Evolutionary conservation across 2,797 vertebrate genomes (phyloP).

Genomic region (Potorous gilbertii): DNA sequence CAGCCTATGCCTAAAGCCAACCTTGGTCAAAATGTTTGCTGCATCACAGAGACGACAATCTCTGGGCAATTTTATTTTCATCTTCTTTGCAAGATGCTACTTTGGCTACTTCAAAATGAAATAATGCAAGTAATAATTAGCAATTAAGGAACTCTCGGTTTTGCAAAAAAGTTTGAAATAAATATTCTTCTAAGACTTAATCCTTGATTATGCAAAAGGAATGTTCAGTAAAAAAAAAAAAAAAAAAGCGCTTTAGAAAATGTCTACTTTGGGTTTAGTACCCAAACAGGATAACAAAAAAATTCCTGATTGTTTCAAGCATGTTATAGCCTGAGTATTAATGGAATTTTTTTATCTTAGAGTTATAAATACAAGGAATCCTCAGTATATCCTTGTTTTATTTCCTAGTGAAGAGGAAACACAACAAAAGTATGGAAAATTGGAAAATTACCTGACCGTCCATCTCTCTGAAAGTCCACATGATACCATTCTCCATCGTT

Average conservation of each 20-base stretch:
- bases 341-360: slow-evolving; percentile 25
- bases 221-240: slow-evolving; percentile 59
- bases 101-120: slow-evolving; percentile 40
- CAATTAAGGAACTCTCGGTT: slow-evolving; percentile 1
- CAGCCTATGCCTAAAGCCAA: neutral
- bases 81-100: slow-evolving; percentile 50
- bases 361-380: slow-evolving; percentile 12
- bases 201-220: slow-evolving; percentile 63
- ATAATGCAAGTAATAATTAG: slow-evolving; percentile 27
- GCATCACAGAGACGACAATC: neutral
- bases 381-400: slow-evolving; percentile 18
- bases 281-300: slow-evolving; percentile 47
- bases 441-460: slow-evolving; percentile 91
- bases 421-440: slow-evolving; percentile 3
- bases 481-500: slow-evolving; percentile 99
- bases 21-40: neutral
- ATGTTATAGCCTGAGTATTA: slow-evolving; percentile 1
- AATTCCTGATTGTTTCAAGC: slow-evolving; percentile 41
- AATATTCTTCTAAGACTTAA: slow-evolving; percentile 72
- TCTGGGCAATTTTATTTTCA: neutral
- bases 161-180: slow-evolving; percentile 62
- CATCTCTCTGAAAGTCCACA: slow-evolving; percentile 98
- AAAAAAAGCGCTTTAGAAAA: slow-evolving; percentile 39
- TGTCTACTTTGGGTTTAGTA: slow-evolving; percentile 57
- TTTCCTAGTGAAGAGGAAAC: rapidly evolving